These are phyloP conservation scores for Penaeus chinensis DNA, from an alignment of 1,140 invertebrate species.

Conservation along the genomic window DNA sequence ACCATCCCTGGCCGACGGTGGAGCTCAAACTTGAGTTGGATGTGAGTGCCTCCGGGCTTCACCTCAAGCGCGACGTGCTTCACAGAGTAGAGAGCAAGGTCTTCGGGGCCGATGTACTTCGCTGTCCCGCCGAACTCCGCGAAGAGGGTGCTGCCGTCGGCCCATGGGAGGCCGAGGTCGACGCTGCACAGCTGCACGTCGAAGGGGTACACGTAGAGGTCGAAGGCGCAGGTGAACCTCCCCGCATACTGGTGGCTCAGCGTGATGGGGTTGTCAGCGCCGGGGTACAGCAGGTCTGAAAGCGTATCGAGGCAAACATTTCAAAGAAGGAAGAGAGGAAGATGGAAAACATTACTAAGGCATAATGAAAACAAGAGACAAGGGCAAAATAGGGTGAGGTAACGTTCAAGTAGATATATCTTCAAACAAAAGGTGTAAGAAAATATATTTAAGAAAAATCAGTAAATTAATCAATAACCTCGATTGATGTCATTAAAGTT, in stretches of 20 bases:
- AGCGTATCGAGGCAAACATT: no score
- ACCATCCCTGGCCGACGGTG: slow-evolving; percentile 13
- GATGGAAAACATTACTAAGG: no score
- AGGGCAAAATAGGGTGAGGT: no score
- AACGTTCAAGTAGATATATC: no score
- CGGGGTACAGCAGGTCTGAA: slow-evolving; percentile 26
- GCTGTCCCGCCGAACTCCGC: neutral
- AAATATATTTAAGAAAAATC: no score
- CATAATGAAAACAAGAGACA: no score
- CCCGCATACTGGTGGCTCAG: slow-evolving; percentile 8
- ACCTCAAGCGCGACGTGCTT: neutral
- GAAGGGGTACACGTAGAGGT: slow-evolving; percentile 34
- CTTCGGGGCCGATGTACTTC: slow-evolving; percentile 15
- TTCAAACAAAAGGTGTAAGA: no score
- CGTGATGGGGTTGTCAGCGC: slow-evolving; percentile 9
- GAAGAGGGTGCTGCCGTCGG: slow-evolving; percentile 10
- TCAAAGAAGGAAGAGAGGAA: no score
- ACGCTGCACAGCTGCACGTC: slow-evolving; percentile 37
- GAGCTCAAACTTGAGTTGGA: slow-evolving; percentile 25
- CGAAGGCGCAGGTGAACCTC: slow-evolving; percentile 18
- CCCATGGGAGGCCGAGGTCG: slow-evolving; percentile 3
- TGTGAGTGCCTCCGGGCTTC: neutral
- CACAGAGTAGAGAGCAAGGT: slow-evolving; percentile 23
- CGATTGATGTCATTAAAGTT: no score
- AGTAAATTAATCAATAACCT: no score